Base-by-base conservation (phyloP, 2,113 vertebrate species). In the Elephantulus edwardii region DNA sequence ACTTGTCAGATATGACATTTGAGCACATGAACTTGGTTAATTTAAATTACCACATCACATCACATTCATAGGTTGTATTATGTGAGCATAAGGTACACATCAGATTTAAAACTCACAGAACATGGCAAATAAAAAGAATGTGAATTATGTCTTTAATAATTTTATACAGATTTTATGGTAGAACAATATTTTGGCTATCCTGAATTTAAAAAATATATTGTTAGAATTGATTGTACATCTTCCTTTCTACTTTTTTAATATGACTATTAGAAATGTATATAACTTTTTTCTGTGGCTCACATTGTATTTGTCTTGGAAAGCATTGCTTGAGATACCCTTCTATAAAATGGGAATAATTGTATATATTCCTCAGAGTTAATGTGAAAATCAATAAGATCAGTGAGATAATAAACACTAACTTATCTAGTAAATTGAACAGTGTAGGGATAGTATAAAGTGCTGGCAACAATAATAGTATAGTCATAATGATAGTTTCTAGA, bases 201-300 rank as follows among this genome's bases (percentile, higher is more conserved):
- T 35, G 40, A 48, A 33, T 94, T 90, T 93, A 95, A 93, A 90
- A 95, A 88, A 86, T 80, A 35, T 46, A 80, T 56, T 80, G 56
- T 48, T 64, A 92, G 64, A 79, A 89, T 58, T 86, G 19, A 87
- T 38, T 78, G 78, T 58, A 81, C 42, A 48, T 50, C 16, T 74
- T 89, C 70, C 54, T n/a, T 44, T 77, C 66, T 83, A 14, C 56
- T 84, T 86, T 81, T 89, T 79, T 83, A 71, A 92, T 26, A 22
- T 76, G 19, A 28, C 40, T 76, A 10, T 38, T 58, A n/a, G 68
- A 80, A 33, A 46, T 46, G n/a, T 9, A 35, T 89, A 89, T 33
- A 40, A 83, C 42, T 87, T 80, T 72, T 13, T 48, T 48, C 8
- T 11, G 11, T 48, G 19, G 70, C 26, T 89, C 46, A 84, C 17